Evolutionary conservation across 2,888 invertebrate genomes (phyloP).

Genomic region (Pyrgus malvae): DNA sequence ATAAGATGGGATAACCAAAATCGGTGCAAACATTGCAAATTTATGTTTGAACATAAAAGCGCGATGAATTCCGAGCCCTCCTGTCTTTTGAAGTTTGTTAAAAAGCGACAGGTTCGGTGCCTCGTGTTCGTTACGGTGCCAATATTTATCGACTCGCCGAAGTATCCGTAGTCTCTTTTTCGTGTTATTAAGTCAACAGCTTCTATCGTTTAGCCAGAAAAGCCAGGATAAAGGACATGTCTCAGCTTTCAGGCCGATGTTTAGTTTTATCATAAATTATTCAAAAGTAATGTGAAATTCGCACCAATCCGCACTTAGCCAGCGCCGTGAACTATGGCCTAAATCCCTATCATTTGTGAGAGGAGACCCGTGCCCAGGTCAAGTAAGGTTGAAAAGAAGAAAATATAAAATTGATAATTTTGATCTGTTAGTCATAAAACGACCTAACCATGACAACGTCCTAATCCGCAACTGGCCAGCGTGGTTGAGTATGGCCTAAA

Average conservation of each 20-base stretch:
- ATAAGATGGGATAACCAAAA: constrained; percentile 2
- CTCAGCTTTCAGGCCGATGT: background rate
- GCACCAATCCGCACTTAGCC: no score
- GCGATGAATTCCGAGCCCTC: constrained; percentile 17
- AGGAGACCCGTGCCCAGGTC: no score
- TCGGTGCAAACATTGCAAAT: constrained; percentile 19
- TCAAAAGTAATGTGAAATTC: no score
- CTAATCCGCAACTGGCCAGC: no score
- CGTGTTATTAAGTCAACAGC: constrained; percentile 40
- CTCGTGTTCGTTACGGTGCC: constrained; percentile 22
- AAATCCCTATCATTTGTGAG: no score
- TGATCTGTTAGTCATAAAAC: no score
- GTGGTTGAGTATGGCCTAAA: no score
- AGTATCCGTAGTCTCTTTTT: constrained; percentile 38
- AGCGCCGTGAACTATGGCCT: no score
- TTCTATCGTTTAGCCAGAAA: constrained; percentile 42
- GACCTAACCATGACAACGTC: no score
- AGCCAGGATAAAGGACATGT: constrained; percentile 34
- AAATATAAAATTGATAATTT: no score
- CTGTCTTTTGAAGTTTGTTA: constrained; percentile 24
- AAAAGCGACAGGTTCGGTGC: constrained; percentile 25
- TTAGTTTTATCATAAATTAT: background rate
- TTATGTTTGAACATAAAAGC: constrained; percentile 22
- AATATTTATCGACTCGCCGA: constrained; percentile 29
- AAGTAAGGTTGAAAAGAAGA: no score